These are phyloP conservation scores for Odocoileus virginianus DNA, from an alignment of 2,113 vertebrate genomes.

Conservation along the genomic window DNA sequence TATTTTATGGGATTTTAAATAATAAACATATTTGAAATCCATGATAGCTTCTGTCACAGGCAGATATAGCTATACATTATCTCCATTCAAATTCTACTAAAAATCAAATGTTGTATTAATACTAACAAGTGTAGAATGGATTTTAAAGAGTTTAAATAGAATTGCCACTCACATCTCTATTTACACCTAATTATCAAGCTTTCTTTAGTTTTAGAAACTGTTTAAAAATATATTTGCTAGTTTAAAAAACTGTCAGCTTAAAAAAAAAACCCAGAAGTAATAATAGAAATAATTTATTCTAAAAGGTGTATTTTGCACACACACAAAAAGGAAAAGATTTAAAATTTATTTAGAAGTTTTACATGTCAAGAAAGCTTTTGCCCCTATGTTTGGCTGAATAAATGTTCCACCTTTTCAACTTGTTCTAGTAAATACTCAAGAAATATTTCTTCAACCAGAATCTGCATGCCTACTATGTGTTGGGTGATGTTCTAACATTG, in stretches of 20 bases:
- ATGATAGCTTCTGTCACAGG: background rate
- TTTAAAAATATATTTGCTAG: constrained; percentile 73
- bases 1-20: background rate
- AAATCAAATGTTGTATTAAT: constrained; percentile 61
- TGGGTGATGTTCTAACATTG: constrained; percentile 33
- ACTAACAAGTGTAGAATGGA: constrained; percentile 57
- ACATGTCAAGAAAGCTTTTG: background rate
- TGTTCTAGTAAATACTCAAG: background rate
- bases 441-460: background rate
- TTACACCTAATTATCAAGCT: constrained; percentile 75
- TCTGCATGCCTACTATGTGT: constrained; percentile 42
- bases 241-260: constrained; percentile 62
- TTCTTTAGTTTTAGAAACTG: constrained; percentile 69
- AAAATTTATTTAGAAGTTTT: constrained; percentile 58
- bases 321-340: background rate
- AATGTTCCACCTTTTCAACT: background rate
- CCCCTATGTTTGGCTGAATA: background rate
- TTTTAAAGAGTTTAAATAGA: constrained; percentile 67
- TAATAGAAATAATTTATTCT: constrained; percentile 72
- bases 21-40: constrained; percentile 25
- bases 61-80: background rate
- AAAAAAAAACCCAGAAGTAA: constrained; percentile 54
- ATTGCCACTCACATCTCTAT: constrained; percentile 64
- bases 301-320: constrained; percentile 32
- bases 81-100: constrained; percentile 43